phyloP scores from a whole-genome alignment of 2,888 invertebrate genomes.

The Phyto melanocephala region DNA sequence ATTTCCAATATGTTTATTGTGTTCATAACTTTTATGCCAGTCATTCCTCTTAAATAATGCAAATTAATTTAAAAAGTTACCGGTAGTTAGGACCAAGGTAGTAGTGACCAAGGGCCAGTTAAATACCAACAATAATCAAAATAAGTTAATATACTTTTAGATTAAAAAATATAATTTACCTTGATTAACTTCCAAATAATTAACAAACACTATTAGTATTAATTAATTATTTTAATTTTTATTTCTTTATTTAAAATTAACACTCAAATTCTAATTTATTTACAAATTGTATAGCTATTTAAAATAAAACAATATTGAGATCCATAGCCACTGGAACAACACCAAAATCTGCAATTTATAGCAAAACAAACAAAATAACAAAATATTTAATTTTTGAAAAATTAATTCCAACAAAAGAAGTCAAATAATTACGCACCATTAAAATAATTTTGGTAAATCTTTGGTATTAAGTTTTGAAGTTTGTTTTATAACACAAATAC shows the following conservation, averaged over 20 bases:
- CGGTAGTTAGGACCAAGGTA: no score
- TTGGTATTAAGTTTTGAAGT: conserved; percentile 41
- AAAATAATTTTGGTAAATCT: conserved; percentile 37
- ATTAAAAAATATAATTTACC: not conserved
- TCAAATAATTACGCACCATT: conserved; percentile 17
- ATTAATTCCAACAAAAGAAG: no score
- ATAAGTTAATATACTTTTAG: no score
- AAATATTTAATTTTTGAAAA: not conserved
- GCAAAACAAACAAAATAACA: not conserved
- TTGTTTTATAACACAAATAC: not conserved
- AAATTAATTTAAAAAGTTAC: no score
- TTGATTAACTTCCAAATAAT: not conserved
- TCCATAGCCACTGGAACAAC: conserved; percentile 53
- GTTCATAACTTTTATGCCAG: no score
- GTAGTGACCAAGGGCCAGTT: no score
- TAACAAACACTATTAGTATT: not conserved
- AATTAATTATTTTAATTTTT: conserved; percentile 22
- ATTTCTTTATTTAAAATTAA: conserved; percentile 51
- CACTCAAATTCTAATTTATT: conserved; percentile 42
- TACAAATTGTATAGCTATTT: conserved; percentile 32
- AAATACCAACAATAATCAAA: no score
- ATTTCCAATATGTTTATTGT: no score
- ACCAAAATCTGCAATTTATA: conserved; percentile 38
- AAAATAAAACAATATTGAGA: conserved; percentile 50
- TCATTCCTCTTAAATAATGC: no score